phyloP scores from a whole-genome alignment of 2,113 vertebrate genomes.

The Chaenogobius annularis region DNA sequence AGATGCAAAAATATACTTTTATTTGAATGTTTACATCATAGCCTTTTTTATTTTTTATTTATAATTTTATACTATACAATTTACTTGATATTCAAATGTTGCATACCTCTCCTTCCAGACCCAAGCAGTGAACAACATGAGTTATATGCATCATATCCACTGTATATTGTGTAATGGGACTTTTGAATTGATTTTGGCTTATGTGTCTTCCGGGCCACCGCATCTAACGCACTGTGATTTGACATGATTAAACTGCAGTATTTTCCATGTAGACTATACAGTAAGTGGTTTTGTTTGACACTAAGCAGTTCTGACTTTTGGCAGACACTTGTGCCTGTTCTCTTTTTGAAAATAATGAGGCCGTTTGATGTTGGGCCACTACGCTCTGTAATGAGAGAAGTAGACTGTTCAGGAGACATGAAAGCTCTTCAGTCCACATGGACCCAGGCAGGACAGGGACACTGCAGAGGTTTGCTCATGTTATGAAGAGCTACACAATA shows the following conservation, averaged over 20 bases:
- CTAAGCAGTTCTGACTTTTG: conserved; percentile 57
- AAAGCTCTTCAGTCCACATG: conserved; percentile 73
- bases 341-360: conserved; percentile 72
- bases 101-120: too few relatives aligned
- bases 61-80: too few relatives aligned
- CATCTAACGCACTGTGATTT: neutral
- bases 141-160: neutral
- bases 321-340: conserved; percentile 38
- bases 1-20: too few relatives aligned
- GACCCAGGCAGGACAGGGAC: conserved; percentile 49
- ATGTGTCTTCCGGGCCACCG: neutral
- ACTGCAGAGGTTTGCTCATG: conserved; percentile 52
- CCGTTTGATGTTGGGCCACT: conserved; percentile 67
- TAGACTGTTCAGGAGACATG: conserved; percentile 68
- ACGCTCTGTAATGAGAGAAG: conserved; percentile 64
- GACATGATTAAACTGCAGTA: conserved; percentile 31
- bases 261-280: conserved; percentile 36
- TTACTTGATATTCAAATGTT: too few relatives aligned
- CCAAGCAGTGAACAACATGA: neutral
- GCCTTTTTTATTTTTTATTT: too few relatives aligned
- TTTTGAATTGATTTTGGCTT: conserved; percentile 9
- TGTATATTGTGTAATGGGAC: neutral
- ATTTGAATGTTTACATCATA: too few relatives aligned
- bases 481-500: conserved; percentile 42
- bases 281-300: conserved; percentile 61